A percentile compares a stretch with the other conserved stretches of the same genome.
Conservation (phyloP, 2,888 invertebrate species). For the Cryptus viduatorius region DNA sequence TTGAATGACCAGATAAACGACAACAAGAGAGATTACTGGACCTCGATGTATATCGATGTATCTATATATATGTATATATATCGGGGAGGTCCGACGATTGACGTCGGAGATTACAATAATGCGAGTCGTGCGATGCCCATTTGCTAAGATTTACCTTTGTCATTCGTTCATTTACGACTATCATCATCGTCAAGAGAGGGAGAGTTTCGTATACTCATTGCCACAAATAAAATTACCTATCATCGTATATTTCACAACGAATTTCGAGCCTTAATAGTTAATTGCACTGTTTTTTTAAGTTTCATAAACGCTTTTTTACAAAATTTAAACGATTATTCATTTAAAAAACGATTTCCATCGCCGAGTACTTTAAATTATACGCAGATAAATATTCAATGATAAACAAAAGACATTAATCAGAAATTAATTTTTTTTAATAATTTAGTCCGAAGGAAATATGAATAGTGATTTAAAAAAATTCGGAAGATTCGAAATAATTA, state of each 20-base stretch:
- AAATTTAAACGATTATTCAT: too few species aligned
- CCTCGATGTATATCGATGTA: conserved; percentile 19
- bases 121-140: neutral
- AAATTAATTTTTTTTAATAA: too few species aligned
- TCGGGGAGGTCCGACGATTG: conserved; percentile 53
- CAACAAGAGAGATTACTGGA: neutral
- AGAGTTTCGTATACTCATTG: neutral
- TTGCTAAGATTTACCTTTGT: conserved; percentile 8
- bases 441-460: too few species aligned
- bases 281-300: too few species aligned
- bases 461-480: too few species aligned
- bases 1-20: conserved; percentile 24
- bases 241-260: neutral
- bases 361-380: neutral
- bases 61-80: neutral
- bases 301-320: too few species aligned
- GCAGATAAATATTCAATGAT: neutral
- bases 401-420: too few species aligned
- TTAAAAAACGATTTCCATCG: neutral
- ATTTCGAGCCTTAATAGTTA: too few species aligned
- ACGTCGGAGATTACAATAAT: conserved; percentile 15
- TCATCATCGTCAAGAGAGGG: neutral
- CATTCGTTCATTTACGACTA: neutral
- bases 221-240: neutral
- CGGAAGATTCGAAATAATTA: too few species aligned